Conservation (phyloP, 2,888 invertebrate genomes). For the Stenurella melanura region DNA sequence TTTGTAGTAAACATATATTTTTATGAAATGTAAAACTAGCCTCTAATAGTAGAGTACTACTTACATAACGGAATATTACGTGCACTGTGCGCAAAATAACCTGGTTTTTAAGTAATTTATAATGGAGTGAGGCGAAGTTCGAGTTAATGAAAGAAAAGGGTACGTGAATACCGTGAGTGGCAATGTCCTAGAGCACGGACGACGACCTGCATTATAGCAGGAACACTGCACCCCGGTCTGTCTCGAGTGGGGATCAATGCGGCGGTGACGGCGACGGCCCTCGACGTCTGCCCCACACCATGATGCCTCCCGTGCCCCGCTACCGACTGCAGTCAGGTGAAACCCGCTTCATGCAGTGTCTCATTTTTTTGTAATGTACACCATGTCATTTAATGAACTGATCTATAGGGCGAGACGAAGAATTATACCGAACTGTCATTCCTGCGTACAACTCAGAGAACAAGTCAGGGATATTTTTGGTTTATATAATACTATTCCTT, state of each 20-base stretch:
- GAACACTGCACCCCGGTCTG: constrained; percentile 71
- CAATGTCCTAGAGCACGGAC: constrained; percentile 69
- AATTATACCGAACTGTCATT: not conserved
- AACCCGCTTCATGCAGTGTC: constrained; percentile 22
- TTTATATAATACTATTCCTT: too few species aligned
- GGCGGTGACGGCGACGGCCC: constrained; percentile 70
- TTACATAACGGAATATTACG: constrained; percentile 23
- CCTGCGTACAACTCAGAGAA: too few species aligned
- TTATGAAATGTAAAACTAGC: not conserved
- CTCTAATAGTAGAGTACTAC: not conserved
- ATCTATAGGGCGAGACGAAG: not conserved
- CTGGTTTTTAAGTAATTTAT: constrained; percentile 18
- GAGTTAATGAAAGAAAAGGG: constrained; percentile 36
- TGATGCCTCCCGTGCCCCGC: constrained; percentile 14
- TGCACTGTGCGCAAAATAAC: constrained; percentile 22
- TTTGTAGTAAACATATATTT: constrained; percentile 3
- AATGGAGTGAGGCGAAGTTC: not conserved
- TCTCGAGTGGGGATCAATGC: constrained; percentile 76
- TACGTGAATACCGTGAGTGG: constrained; percentile 56
- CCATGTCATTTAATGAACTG: not conserved
- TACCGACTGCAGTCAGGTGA: constrained; percentile 31
- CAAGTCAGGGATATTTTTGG: too few species aligned
- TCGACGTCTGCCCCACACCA: constrained; percentile 79
- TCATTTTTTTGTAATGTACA: constrained; percentile 38
- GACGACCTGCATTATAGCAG: constrained; percentile 69